Evolutionary conservation across 2,888 invertebrate species (phyloP), one percentile per base, ranked within the genome.

Genomic region (Amphimallon solstitiale): DNA sequence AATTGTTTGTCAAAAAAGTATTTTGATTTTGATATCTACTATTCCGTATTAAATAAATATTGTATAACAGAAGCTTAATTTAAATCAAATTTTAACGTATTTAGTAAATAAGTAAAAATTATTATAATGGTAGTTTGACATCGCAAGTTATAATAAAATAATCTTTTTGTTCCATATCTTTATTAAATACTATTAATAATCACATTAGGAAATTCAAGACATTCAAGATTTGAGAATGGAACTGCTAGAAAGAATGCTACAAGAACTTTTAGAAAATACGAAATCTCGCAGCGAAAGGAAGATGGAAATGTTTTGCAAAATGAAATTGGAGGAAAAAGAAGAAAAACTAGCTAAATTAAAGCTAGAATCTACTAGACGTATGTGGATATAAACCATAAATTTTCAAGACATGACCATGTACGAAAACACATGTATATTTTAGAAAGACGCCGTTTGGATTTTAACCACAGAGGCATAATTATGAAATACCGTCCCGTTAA

Each of bases 161-260:
- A n/a, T n/a, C n/a, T n/a, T n/a, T n/a, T n/a, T n/a, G n/a, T n/a
- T n/a, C n/a, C n/a, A n/a, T n/a, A n/a, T n/a, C n/a, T n/a, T n/a
- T n/a, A n/a, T n/a, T n/a, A n/a, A n/a, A n/a, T n/a, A n/a, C 2
- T 5, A 5, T 5, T 5, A 23, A 23, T 23, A 23, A 29, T 29
- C 9, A 23, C 43, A 64, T 70, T 72, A 89, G 87, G 90, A 92
- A 78, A 90, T 93, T 68, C 88, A 91, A 74, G 88, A 88, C 68
- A 86, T 91, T 12, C 90, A 92, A 78, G 86, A 88, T 72, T 82
- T 90, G 29, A 85, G 92, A 0, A 79, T 92, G 72, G 86, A 90
- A 65, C 84, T 94, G 59, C 85, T 93, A n/a, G 87, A 90, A 67
- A 84, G 89, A 60, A 79, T 90, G 73, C 83, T 90, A 63, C 80